These are phyloP conservation scores for Pseudomyrmex concolor DNA, from an alignment of 1,140 invertebrate species.

Conservation along the genomic window DNA sequence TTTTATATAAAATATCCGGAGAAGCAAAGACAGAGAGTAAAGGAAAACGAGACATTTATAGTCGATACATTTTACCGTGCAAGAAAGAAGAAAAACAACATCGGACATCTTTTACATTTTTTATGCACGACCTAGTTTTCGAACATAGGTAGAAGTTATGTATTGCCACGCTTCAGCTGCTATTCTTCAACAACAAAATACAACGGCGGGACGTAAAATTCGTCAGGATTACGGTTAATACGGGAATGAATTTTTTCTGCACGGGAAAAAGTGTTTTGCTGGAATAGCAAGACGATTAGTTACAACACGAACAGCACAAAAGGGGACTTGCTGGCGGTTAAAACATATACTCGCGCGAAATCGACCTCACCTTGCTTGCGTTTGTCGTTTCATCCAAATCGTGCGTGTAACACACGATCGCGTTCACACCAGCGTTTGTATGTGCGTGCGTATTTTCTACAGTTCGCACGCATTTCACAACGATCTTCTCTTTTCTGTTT, in stretches of 20 bases:
- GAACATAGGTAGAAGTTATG: slow-evolving; percentile 29
- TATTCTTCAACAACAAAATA: slow-evolving; percentile 25
- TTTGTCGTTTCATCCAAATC: neutral
- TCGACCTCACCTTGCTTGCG: neutral
- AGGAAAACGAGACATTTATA: slow-evolving; percentile 20
- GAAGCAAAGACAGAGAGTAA: neutral
- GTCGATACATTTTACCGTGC: slow-evolving; percentile 21
- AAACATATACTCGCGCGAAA: neutral
- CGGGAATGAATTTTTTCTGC: neutral
- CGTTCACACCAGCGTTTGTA: no score
- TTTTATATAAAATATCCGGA: slow-evolving; percentile 44
- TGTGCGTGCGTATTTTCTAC: neutral
- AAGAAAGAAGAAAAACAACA: slow-evolving; percentile 16
- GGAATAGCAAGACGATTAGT: neutral
- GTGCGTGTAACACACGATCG: neutral
- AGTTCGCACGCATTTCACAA: neutral
- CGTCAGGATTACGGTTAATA: slow-evolving; percentile 6
- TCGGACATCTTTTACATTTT: slow-evolving; percentile 38
- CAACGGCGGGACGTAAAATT: slow-evolving; percentile 1
- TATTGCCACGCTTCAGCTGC: slow-evolving; percentile 33
- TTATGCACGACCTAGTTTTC: slow-evolving; percentile 42
- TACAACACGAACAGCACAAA: neutral
- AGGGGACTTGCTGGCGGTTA: no score
- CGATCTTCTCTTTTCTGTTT: neutral
- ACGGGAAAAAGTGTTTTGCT: no score